These are phyloP conservation scores for Frankliniella intonsa DNA, from an alignment of 2,888 invertebrate genomes.

Conservation along the genomic window DNA sequence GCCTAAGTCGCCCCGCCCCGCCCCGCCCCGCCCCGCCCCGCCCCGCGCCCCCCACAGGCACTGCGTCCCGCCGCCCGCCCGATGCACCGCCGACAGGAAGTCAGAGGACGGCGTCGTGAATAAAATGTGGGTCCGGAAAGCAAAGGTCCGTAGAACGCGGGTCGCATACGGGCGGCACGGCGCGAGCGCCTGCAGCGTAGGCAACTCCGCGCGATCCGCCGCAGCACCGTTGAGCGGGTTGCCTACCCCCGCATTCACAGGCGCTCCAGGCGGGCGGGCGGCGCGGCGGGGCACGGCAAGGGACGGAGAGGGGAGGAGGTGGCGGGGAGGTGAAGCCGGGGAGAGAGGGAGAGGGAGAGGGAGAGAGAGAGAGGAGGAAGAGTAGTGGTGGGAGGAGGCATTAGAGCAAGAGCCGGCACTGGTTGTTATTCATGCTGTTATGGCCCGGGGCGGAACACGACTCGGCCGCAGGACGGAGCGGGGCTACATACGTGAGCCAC, in stretches of 20 bases:
- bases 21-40: too few species aligned
- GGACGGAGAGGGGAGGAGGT: not conserved
- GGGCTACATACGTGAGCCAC: not conserved
- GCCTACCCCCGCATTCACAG: not conserved
- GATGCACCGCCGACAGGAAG: too few species aligned
- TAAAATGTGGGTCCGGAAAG: too few species aligned
- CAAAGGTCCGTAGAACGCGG: too few species aligned
- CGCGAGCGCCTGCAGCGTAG: not conserved
- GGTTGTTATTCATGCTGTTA: too few species aligned
- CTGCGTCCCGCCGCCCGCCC: too few species aligned
- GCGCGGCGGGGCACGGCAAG: not conserved
- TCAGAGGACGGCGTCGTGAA: too few species aligned
- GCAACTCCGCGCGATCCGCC: not conserved
- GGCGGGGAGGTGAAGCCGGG: not conserved
- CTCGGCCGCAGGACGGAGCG: too few species aligned
- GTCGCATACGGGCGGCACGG: too few species aligned
- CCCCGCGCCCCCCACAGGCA: too few species aligned
- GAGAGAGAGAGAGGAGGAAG: slow-evolving; percentile 25
- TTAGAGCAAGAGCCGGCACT: not conserved
- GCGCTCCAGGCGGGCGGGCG: not conserved
- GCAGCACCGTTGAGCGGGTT: not conserved
- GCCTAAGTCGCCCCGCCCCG: too few species aligned
- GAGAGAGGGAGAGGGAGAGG: not conserved
- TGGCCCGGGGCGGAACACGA: too few species aligned
- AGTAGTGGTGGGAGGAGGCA: not conserved